Conservation (phyloP, 1,140 invertebrate species). For the Zaprionus ornatus region DNA sequence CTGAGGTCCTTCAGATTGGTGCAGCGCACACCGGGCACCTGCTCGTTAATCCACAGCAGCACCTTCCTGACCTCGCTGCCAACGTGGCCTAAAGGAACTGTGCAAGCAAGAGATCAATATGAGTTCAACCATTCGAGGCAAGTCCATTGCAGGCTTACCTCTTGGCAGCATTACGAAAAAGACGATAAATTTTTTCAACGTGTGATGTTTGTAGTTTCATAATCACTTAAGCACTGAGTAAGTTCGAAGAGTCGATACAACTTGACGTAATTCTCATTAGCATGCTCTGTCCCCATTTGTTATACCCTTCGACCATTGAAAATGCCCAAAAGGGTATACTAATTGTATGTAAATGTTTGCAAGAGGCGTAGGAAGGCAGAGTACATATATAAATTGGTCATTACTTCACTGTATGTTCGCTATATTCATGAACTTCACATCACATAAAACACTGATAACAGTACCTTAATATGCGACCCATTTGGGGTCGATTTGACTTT, state of each 20-base stretch:
- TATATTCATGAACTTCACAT: no score
- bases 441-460: no score
- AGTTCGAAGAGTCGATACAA: background rate
- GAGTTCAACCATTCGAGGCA: background rate
- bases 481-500: no score
- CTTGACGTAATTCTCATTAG: constrained; percentile 14
- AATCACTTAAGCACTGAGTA: background rate
- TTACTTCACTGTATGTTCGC: no score
- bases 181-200: background rate
- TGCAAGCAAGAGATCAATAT: background rate
- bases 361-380: background rate
- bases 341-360: background rate
- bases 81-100: background rate
- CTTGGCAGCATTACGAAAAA: background rate
- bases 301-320: background rate
- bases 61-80: background rate
- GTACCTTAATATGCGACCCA: no score
- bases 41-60: constrained; percentile 19
- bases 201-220: constrained; percentile 9
- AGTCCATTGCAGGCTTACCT: background rate
- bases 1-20: constrained; percentile 2
- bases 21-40: constrained; percentile 5
- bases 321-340: background rate
- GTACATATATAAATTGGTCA: background rate
- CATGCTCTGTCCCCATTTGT: background rate